Conservation (phyloP, 2,888 invertebrate species). For the Drosophila yooni region DNA sequence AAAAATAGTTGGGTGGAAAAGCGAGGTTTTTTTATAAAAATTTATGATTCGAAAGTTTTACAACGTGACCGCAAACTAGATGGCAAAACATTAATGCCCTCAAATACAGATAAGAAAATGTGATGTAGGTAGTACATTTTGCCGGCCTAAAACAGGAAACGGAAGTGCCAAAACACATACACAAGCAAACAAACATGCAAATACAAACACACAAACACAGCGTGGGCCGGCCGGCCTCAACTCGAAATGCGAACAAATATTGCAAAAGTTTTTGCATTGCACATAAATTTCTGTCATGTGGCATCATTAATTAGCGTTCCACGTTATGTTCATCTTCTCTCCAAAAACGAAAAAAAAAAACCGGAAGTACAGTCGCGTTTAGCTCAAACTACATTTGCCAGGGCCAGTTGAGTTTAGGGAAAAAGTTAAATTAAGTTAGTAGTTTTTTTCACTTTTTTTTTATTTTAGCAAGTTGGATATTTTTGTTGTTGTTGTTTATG, state of each 20-base stretch:
- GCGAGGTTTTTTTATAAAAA: not conserved
- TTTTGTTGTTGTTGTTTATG: constrained; percentile 58
- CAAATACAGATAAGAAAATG: constrained; percentile 43
- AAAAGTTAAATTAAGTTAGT: constrained; percentile 79
- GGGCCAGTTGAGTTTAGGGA: constrained; percentile 42
- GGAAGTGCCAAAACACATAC: constrained; percentile 67
- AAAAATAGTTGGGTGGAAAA: too few relatives aligned
- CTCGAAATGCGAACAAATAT: constrained; percentile 81
- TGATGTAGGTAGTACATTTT: constrained; percentile 49
- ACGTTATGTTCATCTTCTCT: constrained; percentile 27
- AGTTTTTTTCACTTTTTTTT: constrained; percentile 16
- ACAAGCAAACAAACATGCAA: constrained; percentile 10
- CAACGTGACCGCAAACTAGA: not conserved
- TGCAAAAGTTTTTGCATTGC: constrained; percentile 82
- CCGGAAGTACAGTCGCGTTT: constrained; percentile 72
- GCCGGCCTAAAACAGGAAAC: constrained; percentile 72
- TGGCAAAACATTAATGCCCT: not conserved
- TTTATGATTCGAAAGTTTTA: not conserved
- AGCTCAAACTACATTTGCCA: constrained; percentile 30
- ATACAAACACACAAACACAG: constrained; percentile 20
- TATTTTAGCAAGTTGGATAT: constrained; percentile 3
- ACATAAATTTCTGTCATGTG: constrained; percentile 84
- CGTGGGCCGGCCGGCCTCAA: constrained; percentile 26
- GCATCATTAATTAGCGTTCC: constrained; percentile 82
- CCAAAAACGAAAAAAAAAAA: not conserved